Evolutionary conservation across 2,797 vertebrate species (phyloP), one percentile per base, ranked within the genome.

Genomic region (Galago senegalensis): DNA sequence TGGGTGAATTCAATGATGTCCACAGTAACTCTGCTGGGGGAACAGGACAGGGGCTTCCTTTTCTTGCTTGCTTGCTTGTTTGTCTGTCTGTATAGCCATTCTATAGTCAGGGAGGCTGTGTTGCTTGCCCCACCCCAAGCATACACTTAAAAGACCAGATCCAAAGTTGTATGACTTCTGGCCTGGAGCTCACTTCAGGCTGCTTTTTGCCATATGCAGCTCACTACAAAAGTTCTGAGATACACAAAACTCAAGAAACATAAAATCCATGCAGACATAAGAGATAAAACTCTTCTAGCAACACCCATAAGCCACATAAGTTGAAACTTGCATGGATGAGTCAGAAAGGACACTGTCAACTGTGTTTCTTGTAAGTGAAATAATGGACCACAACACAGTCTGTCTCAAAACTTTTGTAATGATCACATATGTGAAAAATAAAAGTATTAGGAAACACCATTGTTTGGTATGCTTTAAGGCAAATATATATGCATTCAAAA

Each of bases 401-500:
- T 49, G 46, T 49, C 46, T 49, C 46, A 49, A 49, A 49, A 49
- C 11, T 49, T 49, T 2, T 49, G 12, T 49, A 49, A 49, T 49
- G 46, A 49, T 49, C 46, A 49, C 12, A 49, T 1, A 46, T 1
- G 65, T 21, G 67, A 69, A 49, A 61, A 67, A 73, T 79, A 34
- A 23, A 94, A 93, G 69, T 37, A 27, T 31, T 56, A 27, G 17
- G 14, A 73, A 70, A 87, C 11, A 34, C 43, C 89, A 80, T 65
- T 56, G 37, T 34, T 77, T 61, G 40, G 29, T 7, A 75, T 53
- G 3, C 56, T 72, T 46, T 86, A 79, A 86, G 12, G 9, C 31
- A 77, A 93, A 90, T 25, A 37, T 4, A 43, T 34, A 37, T 29
- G 20, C 31, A 83, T 81, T 87, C 87, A 72, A 95, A 70, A 70